These are phyloP conservation scores for Erebia ligea DNA, from an alignment of 2,888 invertebrate genomes.

Conservation along the genomic window DNA sequence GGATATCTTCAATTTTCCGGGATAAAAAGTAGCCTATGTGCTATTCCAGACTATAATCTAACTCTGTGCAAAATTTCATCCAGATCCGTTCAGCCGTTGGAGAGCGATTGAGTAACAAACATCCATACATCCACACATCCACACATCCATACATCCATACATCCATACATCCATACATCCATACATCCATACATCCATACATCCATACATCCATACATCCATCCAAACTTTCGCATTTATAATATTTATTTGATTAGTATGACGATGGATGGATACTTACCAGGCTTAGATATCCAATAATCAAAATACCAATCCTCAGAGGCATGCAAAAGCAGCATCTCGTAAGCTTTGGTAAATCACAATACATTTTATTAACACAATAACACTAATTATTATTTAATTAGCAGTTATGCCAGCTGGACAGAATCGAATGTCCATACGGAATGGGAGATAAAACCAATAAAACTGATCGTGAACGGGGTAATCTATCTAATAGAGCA, in stretches of 20 bases:
- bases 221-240: too few relatives aligned
- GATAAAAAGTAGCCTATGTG: too few relatives aligned
- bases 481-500: background rate
- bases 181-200: too few relatives aligned
- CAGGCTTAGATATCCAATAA: background rate
- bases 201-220: background rate
- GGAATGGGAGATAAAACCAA: background rate
- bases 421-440: background rate
- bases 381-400: too few relatives aligned
- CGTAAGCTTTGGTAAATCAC: background rate
- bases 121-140: background rate
- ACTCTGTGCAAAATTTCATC: too few relatives aligned
- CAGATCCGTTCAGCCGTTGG: too few relatives aligned
- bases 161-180: too few relatives aligned
- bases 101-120: background rate
- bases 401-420: background rate
- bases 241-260: too few relatives aligned
- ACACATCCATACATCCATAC: too few relatives aligned
- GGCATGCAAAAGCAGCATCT: slow-evolving; percentile 4
- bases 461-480: background rate
- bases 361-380: background rate
- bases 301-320: background rate
- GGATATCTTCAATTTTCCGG: too few relatives aligned
- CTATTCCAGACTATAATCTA: too few relatives aligned
- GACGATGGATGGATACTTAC: background rate